Percentiles rank a stretch among this genome's conserved stretches.
phyloP scores from a whole-genome alignment of 2,888 invertebrate species.

The Pteria penguin region DNA sequence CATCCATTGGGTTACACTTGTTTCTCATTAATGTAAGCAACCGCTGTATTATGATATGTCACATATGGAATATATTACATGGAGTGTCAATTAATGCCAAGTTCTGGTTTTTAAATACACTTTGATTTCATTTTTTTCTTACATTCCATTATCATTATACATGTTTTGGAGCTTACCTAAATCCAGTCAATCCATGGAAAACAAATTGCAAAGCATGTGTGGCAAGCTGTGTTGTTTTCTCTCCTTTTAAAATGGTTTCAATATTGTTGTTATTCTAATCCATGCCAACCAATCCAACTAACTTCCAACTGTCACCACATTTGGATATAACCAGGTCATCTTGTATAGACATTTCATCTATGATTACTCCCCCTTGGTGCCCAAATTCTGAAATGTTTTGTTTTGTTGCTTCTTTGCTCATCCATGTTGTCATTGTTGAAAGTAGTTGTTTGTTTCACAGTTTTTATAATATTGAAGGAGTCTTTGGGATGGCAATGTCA shows the following conservation, averaged over 20 bases:
- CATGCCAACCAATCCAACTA: slow-evolving; percentile 27
- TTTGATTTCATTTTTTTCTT: too few relatives aligned
- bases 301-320: slow-evolving; percentile 18
- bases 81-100: too few relatives aligned
- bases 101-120: too few relatives aligned
- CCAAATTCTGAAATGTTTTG: slow-evolving; percentile 34
- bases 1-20: too few relatives aligned
- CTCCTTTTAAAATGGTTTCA: slow-evolving; percentile 13
- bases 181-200: slow-evolving; percentile 40
- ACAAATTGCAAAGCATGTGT: slow-evolving; percentile 43
- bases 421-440: too few relatives aligned
- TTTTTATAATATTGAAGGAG: slow-evolving; percentile 47
- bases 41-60: too few relatives aligned
- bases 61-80: too few relatives aligned
- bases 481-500: slow-evolving; percentile 42
- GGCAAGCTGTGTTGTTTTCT: slow-evolving; percentile 33
- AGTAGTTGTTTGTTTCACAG: slow-evolving; percentile 27
- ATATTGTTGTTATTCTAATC: slow-evolving; percentile 30
- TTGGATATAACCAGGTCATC: slow-evolving; percentile 40
- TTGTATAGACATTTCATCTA: slow-evolving; percentile 48
- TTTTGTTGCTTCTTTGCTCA: slow-evolving; percentile 34
- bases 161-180: too few relatives aligned
- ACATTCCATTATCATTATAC: too few relatives aligned
- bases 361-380: slow-evolving; percentile 37
- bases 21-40: too few relatives aligned